Conservation (phyloP, 2,888 invertebrate genomes). For the Euphydryas editha region DNA sequence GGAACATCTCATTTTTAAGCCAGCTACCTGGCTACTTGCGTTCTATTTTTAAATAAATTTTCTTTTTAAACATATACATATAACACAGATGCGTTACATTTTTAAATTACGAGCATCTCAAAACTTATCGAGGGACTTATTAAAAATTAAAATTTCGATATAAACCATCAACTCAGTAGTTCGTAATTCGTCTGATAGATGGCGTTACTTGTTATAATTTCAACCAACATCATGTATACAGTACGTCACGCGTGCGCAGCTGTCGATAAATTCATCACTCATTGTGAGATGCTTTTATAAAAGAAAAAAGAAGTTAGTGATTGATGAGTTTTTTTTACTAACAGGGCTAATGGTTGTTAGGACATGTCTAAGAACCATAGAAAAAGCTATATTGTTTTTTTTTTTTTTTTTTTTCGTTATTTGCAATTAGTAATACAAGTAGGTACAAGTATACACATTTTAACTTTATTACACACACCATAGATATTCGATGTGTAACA, state of each 20-base stretch:
- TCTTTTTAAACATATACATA: too few species aligned
- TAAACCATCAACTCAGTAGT: conserved; percentile 18
- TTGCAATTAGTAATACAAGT: too few species aligned
- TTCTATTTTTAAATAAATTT: too few species aligned
- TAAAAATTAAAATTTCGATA: conserved; percentile 14
- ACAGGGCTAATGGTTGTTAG: too few species aligned
- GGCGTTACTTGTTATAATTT: conserved; percentile 63
- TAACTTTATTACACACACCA: not conserved
- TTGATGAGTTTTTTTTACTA: not conserved
- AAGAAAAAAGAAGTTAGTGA: not conserved
- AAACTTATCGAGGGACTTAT: too few species aligned
- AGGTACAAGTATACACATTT: not conserved
- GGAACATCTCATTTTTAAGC: too few species aligned
- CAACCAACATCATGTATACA: conserved; percentile 51
- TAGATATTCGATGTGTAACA: not conserved
- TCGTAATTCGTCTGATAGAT: conserved; percentile 58
- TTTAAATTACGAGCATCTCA: too few species aligned
- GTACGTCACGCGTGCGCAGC: conserved; percentile 56
- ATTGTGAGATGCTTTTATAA: conserved; percentile 34
- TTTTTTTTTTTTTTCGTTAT: too few species aligned
- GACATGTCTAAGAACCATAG: too few species aligned
- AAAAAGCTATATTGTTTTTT: too few species aligned
- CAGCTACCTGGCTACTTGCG: too few species aligned
- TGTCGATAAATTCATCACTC: conserved; percentile 68
- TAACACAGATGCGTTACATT: too few species aligned